Evolutionary conservation across 2,113 vertebrate genomes (phyloP).

Genomic region (Coptodon rendalli): DNA sequence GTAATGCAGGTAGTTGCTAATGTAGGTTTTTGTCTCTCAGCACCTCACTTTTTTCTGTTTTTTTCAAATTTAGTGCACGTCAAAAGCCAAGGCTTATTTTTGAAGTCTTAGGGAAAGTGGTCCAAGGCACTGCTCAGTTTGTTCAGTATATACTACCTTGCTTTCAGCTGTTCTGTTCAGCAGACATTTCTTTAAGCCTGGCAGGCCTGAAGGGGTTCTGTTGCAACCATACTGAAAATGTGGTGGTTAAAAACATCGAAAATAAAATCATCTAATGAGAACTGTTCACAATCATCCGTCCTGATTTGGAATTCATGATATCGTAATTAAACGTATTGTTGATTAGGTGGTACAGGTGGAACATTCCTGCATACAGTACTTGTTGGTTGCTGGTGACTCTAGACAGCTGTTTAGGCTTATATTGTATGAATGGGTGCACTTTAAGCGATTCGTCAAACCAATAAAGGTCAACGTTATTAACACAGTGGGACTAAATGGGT

Average conservation of each 20-base stretch:
- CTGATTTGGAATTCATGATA: neutral
- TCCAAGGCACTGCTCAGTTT: neutral
- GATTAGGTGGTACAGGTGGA: neutral
- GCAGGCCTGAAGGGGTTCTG: neutral
- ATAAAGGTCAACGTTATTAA: conserved; percentile 48
- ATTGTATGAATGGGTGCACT: neutral
- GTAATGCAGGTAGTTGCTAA: neutral
- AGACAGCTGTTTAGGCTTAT: neutral
- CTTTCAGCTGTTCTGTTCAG: neutral
- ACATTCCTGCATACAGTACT: neutral
- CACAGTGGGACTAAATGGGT: conserved; percentile 16
- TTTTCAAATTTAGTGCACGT: neutral
- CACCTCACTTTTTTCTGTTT: neutral
- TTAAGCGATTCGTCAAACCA: neutral
- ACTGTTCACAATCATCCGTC: neutral
- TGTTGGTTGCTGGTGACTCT: neutral
- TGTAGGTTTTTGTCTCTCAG: neutral
- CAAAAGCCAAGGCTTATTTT: neutral
- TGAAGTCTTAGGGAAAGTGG: neutral
- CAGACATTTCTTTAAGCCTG: neutral
- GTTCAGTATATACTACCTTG: neutral
- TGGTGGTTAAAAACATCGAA: neutral
- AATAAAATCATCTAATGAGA: neutral
- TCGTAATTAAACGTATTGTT: neutral
- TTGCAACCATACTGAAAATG: neutral